These are phyloP conservation scores for Centropus unirufus DNA, from an alignment of 2,113 vertebrate genomes.

Conservation along the genomic window DNA sequence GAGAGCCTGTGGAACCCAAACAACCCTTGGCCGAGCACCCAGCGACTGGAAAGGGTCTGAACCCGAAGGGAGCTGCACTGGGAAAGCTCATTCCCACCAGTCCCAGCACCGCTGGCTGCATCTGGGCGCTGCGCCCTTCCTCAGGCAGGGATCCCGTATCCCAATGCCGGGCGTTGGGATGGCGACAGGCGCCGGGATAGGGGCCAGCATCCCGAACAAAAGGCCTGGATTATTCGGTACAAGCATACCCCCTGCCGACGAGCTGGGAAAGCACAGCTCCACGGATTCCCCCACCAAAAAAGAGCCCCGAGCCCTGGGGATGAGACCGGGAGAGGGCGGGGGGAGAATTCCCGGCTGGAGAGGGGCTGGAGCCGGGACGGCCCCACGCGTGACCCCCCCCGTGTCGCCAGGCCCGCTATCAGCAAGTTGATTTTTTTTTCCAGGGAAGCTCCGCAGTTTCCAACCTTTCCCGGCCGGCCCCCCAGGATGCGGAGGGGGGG, in stretches of 20 bases:
- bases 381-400: too few species aligned
- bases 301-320: not conserved
- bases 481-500: too few species aligned
- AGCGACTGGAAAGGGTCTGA: not conserved
- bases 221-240: conserved; percentile 32
- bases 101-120: not conserved
- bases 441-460: not conserved
- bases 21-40: not conserved
- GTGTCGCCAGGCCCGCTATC: not conserved
- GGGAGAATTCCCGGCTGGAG: not conserved
- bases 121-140: rapidly evolving
- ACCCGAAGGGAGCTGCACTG: too few species aligned
- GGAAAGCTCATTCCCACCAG: too few species aligned
- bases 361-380: not conserved
- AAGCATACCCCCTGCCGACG: conserved; percentile 63
- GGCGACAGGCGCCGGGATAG: not conserved
- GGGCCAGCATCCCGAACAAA: not conserved
- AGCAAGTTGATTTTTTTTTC: not conserved
- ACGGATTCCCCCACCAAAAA: not conserved
- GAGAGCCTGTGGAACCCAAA: not conserved
- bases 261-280: conserved; percentile 43
- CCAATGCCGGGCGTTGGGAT: too few species aligned
- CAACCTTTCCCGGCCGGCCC: not conserved
- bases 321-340: not conserved
- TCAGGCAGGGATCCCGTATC: not conserved